Percentiles rank a stretch among this genome's conserved stretches.
Conservation (phyloP, 2,113 vertebrate species). For the Casuarius casuarius region DNA sequence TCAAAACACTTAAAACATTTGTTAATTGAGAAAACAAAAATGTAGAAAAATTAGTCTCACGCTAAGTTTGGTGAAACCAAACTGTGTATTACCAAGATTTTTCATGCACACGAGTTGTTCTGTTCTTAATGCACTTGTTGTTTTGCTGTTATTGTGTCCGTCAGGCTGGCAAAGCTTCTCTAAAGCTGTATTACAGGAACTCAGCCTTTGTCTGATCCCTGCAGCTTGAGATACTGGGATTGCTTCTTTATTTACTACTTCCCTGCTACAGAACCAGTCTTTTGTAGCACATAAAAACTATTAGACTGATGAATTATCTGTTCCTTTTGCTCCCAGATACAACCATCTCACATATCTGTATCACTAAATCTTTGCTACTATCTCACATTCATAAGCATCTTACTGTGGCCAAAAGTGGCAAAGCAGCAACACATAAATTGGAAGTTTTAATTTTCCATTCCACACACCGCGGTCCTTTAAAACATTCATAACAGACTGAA, state of each 20-base stretch:
- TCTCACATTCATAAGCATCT: neutral
- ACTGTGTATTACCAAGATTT: neutral
- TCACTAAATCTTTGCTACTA: constrained; percentile 36
- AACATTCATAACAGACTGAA: constrained; percentile 19
- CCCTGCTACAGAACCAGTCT: neutral
- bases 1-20: neutral
- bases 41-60: neutral
- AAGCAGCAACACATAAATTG: constrained; percentile 49
- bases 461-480: neutral
- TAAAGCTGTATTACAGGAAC: constrained; percentile 17
- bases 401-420: constrained; percentile 16
- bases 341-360: neutral
- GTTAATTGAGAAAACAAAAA: neutral
- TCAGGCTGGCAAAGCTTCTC: neutral
- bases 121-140: neutral
- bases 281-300: neutral
- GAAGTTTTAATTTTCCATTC: constrained; percentile 55
- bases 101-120: neutral
- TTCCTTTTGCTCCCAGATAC: constrained; percentile 32
- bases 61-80: neutral
- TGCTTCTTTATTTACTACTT: constrained; percentile 36
- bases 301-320: constrained; percentile 34
- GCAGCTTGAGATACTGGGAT: neutral
- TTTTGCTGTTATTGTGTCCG: neutral
- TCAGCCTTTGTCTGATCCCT: constrained; percentile 23